A percentile compares a stretch with the other conserved stretches of the same genome.
These are phyloP conservation scores for Pangasius krempfi DNA, from an alignment of 2,797 vertebrate genomes.

Conservation along the genomic window DNA sequence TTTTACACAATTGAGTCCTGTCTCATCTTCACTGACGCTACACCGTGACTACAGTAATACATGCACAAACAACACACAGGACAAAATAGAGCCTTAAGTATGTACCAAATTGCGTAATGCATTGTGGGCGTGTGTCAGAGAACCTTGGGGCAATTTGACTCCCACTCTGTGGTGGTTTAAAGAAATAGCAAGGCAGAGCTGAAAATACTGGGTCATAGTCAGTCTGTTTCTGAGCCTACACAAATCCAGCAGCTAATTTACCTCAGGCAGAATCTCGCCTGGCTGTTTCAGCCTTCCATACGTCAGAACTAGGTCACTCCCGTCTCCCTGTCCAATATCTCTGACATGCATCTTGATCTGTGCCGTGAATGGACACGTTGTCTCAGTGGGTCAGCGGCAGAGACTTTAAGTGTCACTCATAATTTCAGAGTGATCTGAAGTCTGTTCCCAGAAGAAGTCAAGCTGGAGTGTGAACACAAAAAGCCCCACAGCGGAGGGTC, in stretches of 20 bases:
- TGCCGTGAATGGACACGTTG: background rate
- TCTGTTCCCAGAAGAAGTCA: constrained; percentile 56
- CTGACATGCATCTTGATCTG: constrained; percentile 29
- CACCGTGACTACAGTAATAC: background rate
- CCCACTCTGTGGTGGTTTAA: constrained; percentile 10
- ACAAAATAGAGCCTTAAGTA: constrained; percentile 32
- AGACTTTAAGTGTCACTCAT: constrained; percentile 56
- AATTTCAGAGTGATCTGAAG: constrained; percentile 53
- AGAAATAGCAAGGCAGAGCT: constrained; percentile 10
- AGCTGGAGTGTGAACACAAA: constrained; percentile 63
- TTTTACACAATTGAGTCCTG: background rate
- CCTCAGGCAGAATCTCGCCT: constrained; percentile 30
- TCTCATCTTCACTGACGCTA: background rate
- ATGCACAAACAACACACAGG: constrained; percentile 4
- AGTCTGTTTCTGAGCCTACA: constrained; percentile 22
- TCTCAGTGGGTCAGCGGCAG: constrained; percentile 39
- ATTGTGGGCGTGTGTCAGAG: constrained; percentile 5
- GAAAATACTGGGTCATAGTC: constrained; percentile 12
- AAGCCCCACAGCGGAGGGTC: constrained; percentile 59
- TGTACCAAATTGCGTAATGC: constrained; percentile 34
- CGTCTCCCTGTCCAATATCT: constrained; percentile 29
- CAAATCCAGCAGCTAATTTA: constrained; percentile 19
- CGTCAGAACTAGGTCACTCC: constrained; percentile 43
- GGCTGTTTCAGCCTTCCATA: constrained; percentile 24
- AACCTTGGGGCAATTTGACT: constrained; percentile 24